Conservation (phyloP, 2,113 vertebrate species). For the Ptilonorhynchus violaceus region DNA sequence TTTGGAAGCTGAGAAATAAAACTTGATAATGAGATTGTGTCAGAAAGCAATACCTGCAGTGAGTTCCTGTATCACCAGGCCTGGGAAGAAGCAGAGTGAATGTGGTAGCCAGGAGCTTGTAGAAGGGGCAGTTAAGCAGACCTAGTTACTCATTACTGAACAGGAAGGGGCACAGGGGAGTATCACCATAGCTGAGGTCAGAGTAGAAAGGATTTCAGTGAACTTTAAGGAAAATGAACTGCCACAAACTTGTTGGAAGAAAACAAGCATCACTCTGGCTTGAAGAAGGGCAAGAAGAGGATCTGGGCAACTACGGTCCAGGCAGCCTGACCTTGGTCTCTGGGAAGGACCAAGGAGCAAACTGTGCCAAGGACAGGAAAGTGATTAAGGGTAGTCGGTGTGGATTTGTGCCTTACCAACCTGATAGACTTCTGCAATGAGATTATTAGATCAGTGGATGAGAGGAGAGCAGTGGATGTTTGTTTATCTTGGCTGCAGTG, state of each 20-base stretch:
- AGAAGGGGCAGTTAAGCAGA: not conserved
- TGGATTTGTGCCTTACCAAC: not conserved
- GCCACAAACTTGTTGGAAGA: not conserved
- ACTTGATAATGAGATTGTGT: not conserved
- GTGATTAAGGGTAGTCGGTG: not conserved
- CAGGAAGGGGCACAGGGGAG: not conserved
- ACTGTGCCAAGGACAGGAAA: not conserved
- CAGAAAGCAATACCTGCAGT: not conserved
- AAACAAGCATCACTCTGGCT: not conserved
- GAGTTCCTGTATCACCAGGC: not conserved
- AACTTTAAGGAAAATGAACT: not conserved
- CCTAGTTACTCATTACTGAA: not conserved
- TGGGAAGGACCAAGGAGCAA: not conserved
- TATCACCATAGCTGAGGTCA: not conserved
- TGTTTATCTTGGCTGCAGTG: not conserved
- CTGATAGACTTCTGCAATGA: not conserved
- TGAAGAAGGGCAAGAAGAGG: not conserved
- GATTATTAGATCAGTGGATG: not conserved
- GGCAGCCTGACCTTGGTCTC: not conserved
- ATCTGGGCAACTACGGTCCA: not conserved
- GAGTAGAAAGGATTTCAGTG: not conserved
- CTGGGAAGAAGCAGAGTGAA: not conserved
- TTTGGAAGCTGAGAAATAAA: not conserved
- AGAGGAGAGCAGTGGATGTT: not conserved
- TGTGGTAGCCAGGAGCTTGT: not conserved